These are phyloP conservation scores for Scolopax bukidnonensis DNA, from an alignment of 2,797 vertebrate genomes.

Conservation along the genomic window DNA sequence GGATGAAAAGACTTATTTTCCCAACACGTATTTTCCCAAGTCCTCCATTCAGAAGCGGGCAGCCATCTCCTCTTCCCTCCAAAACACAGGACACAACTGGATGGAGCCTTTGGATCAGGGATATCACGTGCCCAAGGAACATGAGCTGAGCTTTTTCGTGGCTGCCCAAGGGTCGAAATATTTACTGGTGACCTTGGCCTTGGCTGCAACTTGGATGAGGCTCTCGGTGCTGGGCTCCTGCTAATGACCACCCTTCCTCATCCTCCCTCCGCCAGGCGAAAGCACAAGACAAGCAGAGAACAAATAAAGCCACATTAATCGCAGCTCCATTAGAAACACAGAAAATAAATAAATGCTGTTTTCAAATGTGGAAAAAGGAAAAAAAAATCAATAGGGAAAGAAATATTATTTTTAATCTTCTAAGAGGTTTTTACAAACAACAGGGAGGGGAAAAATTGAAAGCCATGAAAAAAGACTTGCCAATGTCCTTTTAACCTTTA, in stretches of 20 bases:
- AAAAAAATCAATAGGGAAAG: slow-evolving; percentile 81
- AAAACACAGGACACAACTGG: fast-evolving
- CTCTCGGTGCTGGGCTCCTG: background rate
- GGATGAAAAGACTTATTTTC: background rate
- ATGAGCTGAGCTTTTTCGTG: background rate
- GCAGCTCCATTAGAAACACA: slow-evolving; percentile 75
- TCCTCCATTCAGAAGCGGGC: background rate
- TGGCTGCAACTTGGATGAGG: background rate
- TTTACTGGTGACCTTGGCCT: background rate
- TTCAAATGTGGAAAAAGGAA: slow-evolving; percentile 75
- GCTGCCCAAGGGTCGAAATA: background rate
- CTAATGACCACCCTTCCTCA: background rate
- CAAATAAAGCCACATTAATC: slow-evolving; percentile 72
- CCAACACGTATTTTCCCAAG: background rate
- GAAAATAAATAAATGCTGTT: slow-evolving; percentile 79
- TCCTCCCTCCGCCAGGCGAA: background rate
- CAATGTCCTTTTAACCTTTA: slow-evolving; percentile 80
- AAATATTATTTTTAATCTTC: slow-evolving; percentile 85
- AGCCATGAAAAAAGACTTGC: slow-evolving; percentile 78
- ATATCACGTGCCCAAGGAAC: fast-evolving
- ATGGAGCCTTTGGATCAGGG: background rate
- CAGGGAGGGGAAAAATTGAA: slow-evolving; percentile 76
- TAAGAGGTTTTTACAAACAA: slow-evolving; percentile 81
- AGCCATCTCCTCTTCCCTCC: background rate
- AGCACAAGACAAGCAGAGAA: slow-evolving; percentile 28